Evolutionary conservation across 2,888 invertebrate species (phyloP).

Genomic region (Drosophila algonquin): DNA sequence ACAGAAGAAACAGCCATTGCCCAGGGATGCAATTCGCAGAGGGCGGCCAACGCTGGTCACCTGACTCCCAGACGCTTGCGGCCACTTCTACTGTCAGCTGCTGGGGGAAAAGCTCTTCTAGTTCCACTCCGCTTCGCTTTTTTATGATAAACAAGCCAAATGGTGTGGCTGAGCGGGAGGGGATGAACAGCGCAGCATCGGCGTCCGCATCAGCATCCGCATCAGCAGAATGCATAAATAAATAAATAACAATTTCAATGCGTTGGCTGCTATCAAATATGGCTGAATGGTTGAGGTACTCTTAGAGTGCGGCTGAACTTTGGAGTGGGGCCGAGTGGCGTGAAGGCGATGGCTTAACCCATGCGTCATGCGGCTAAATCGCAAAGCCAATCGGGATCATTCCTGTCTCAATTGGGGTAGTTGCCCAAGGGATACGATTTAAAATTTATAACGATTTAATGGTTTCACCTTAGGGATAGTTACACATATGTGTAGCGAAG

Average conservation of each 20-base stretch:
- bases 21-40: not conserved
- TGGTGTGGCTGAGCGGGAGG: not conserved
- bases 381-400: not conserved
- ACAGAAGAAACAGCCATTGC: constrained; percentile 20
- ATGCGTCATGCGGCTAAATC: not conserved
- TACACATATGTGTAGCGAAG: not conserved
- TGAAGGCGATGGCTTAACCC: constrained; percentile 32
- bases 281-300: constrained; percentile 9
- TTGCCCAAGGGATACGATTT: no score
- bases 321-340: no score
- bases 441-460: not conserved
- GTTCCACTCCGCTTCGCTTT: not conserved
- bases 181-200: not conserved
- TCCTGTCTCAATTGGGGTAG: not conserved
- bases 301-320: not conserved
- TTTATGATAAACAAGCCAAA: no score
- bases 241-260: constrained; percentile 54
- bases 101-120: not conserved
- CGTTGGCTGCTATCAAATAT: constrained; percentile 13
- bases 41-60: not conserved
- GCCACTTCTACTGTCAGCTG: not conserved
- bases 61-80: not conserved
- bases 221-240: constrained; percentile 46
- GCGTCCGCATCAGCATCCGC: not conserved
- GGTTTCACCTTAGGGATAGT: not conserved